Evolutionary conservation across 1,140 invertebrate species (phyloP), one percentile per base, ranked within the genome.

Genomic region (Vollenhovia emeryi): DNA sequence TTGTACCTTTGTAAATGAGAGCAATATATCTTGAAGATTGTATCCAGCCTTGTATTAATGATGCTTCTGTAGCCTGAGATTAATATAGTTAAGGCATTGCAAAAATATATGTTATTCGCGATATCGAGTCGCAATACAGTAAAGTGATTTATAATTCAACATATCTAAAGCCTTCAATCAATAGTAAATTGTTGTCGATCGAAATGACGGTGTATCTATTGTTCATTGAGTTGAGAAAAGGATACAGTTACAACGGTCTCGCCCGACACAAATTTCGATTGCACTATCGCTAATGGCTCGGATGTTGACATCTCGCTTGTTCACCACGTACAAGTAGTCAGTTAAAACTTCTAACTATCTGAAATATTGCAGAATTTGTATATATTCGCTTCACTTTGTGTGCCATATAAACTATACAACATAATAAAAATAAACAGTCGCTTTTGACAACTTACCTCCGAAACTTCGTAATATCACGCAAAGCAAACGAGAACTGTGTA

Each of bases 1-100:
- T 96, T 18, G 93, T 93, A 73, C 95, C 95, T 87, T 97, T 96
- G 80, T 97, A 96, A 27, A 98, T 96, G 79, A 98, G 94, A 68
- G 96, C 96, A 55, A 98, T 91, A 50, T 97, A 93, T 87, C 96
- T 92, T 27, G 95, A 93, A 8, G 94, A 93, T 84, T 95, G 95
- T 3, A 95, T 90, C 94, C 95, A 96, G 36, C 96, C 95, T 91
- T 96, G 95, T 85, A 96, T 95, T 48, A 96, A 92, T 43, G 93
- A 96, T 64, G 95, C 96, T 90, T 96, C 95, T 73, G 92, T 95
- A 50, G 92, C 87, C 95, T 95, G 82, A 68, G 9, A 73, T 74
- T 15, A 59, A 59, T 48, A 48, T 55, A 55, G 78, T 89, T 92
- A 92, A 93, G 91, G 84, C 84, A 86, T 88, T 50, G 55, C 36